Evolutionary conservation across 2,113 vertebrate species (phyloP).

Genomic region (Phodopus roborovskii): DNA sequence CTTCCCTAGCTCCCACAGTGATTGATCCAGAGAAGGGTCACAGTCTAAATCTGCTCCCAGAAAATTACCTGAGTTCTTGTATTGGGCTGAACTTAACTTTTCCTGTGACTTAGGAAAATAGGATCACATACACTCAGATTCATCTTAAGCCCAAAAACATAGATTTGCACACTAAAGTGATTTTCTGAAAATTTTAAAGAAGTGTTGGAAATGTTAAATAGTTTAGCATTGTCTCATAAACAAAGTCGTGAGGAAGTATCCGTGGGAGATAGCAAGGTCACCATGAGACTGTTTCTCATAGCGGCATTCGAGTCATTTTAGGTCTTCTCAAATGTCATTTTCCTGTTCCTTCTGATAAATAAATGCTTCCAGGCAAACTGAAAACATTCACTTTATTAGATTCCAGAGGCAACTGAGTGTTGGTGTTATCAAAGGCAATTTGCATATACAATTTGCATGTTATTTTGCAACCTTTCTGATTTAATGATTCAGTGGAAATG

Average conservation of each 20-base stretch:
- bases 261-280: neutral
- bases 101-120: neutral
- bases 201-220: neutral
- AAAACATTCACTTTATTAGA: slow-evolving; percentile 30
- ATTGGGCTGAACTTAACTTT: neutral
- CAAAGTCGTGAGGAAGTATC: neutral
- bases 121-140: neutral
- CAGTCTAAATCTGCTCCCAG: neutral
- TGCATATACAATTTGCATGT: slow-evolving; percentile 37
- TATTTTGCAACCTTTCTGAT: slow-evolving; percentile 58
- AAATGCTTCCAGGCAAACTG: neutral
- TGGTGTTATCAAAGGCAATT: slow-evolving; percentile 51
- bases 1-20: neutral
- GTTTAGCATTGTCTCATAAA: neutral
- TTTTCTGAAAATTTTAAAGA: slow-evolving; percentile 1
- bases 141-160: neutral
- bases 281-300: neutral
- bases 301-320: neutral
- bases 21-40: neutral
- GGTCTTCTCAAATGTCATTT: neutral
- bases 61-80: neutral
- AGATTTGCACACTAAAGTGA: neutral
- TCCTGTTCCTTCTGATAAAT: neutral
- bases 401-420: neutral
- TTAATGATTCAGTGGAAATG: slow-evolving; percentile 59